These are phyloP conservation scores for Clavelina lepadiformis DNA, from an alignment of 23 tunicate species.

Conservation along the genomic window DNA sequence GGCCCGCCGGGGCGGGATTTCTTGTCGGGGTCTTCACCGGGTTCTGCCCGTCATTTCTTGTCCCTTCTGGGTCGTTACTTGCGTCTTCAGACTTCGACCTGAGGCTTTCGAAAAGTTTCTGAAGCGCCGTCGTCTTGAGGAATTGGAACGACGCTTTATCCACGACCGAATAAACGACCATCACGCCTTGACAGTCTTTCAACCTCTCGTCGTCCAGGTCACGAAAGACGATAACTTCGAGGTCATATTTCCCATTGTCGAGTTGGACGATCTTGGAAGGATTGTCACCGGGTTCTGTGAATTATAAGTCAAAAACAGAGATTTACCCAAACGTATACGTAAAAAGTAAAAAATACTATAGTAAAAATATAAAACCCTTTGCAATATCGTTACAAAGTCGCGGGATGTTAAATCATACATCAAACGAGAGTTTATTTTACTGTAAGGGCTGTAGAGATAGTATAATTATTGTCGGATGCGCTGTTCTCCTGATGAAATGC, in stretches of 20 bases:
- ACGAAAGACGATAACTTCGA: conserved; percentile 21
- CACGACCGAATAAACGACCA: conserved; percentile 31
- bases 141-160: conserved; percentile 36
- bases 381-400: too few relatives aligned
- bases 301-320: too few relatives aligned
- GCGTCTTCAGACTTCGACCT: background rate
- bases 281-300: too few relatives aligned
- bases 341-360: too few relatives aligned
- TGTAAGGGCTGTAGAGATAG: too few relatives aligned
- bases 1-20: conserved; percentile 17
- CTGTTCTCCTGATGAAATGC: too few relatives aligned
- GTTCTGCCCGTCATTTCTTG: too few relatives aligned
- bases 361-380: too few relatives aligned
- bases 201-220: conserved; percentile 25
- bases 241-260: conserved; percentile 14
- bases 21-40: conserved; percentile 28
- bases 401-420: conserved; percentile 10
- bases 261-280: conserved; percentile 17
- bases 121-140: conserved; percentile 16
- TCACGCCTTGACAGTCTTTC: conserved; percentile 27
- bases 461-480: conserved; percentile 49
- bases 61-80: too few relatives aligned
- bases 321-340: too few relatives aligned
- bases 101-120: conserved; percentile 15
- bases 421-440: conserved; percentile 26